Conservation (phyloP, 2,797 vertebrate species). For the Gobionotothen gibberifrons region DNA sequence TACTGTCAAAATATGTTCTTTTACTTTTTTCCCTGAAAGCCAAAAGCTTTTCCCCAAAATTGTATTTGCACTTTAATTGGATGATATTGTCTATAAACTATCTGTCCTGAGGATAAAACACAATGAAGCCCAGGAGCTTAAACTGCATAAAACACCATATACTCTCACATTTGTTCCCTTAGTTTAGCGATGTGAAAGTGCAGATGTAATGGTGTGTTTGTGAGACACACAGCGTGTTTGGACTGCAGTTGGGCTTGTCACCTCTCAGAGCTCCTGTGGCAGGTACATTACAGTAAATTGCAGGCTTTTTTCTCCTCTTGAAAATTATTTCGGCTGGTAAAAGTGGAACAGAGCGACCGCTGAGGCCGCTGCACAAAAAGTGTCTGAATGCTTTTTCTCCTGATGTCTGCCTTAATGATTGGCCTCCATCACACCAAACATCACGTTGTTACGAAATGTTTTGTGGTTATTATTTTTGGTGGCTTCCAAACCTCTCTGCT, state of each 20-base stretch:
- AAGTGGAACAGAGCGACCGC: constrained; percentile 19
- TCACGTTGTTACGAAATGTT: constrained; percentile 25
- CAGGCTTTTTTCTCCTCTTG: constrained; percentile 15
- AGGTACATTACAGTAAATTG: constrained; percentile 42
- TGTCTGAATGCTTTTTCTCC: constrained; percentile 22
- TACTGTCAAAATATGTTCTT: constrained; percentile 11
- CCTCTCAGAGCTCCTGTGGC: constrained; percentile 2
- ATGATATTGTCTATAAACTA: too few species aligned
- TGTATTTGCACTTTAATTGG: too few species aligned
- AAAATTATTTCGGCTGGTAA: constrained; percentile 23
- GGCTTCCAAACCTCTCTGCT: constrained; percentile 8
- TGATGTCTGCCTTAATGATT: not conserved
- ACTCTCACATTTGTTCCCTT: too few species aligned
- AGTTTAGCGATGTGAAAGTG: too few species aligned
- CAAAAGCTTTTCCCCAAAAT: too few species aligned
- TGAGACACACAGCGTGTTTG: constrained; percentile 1
- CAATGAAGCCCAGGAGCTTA: too few species aligned
- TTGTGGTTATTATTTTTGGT: constrained; percentile 1
- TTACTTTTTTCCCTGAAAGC: too few species aligned
- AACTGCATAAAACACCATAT: too few species aligned
- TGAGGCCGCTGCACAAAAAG: not conserved
- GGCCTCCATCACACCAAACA: not conserved
- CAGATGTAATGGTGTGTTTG: constrained; percentile 26
- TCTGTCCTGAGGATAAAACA: too few species aligned
- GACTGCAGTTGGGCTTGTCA: constrained; percentile 29